These are phyloP conservation scores for Amphiura filiformis DNA, from an alignment of 35 echinoderm and acorn worm genomes.

Conservation along the genomic window DNA sequence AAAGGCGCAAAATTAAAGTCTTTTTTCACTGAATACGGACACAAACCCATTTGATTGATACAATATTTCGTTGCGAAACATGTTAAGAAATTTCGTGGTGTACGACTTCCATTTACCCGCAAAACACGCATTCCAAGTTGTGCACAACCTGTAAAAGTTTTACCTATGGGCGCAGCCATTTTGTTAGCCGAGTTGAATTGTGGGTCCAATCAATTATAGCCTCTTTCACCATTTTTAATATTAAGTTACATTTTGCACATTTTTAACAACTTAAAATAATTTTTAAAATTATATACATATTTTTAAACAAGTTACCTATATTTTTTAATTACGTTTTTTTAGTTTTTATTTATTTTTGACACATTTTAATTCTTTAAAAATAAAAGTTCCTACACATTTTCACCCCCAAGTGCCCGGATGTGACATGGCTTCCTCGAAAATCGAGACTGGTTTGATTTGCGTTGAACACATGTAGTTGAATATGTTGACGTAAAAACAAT, in stretches of 20 bases:
- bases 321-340: too few relatives aligned
- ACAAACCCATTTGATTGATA: too few relatives aligned
- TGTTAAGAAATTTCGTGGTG: too few relatives aligned
- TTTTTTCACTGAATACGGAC: background rate
- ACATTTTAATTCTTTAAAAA: too few relatives aligned
- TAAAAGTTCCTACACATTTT: too few relatives aligned
- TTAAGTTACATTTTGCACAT: background rate
- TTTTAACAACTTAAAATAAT: background rate
- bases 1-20: background rate
- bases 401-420: conserved; percentile 15
- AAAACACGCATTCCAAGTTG: background rate
- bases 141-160: background rate
- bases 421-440: conserved; percentile 10
- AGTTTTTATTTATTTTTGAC: too few relatives aligned
- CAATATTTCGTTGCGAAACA: too few relatives aligned
- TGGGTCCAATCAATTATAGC: background rate
- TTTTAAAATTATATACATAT: background rate
- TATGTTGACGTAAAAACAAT: background rate
- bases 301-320: background rate
- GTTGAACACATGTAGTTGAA: background rate
- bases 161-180: conserved; percentile 41
- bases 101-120: too few relatives aligned
- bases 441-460: background rate
- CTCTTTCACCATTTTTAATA: conserved; percentile 3
- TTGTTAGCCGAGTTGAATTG: background rate